A percentile compares a stretch with the other conserved stretches of the same genome.
Conservation (phyloP, 2,113 vertebrate species). For the Scomber scombrus region DNA sequence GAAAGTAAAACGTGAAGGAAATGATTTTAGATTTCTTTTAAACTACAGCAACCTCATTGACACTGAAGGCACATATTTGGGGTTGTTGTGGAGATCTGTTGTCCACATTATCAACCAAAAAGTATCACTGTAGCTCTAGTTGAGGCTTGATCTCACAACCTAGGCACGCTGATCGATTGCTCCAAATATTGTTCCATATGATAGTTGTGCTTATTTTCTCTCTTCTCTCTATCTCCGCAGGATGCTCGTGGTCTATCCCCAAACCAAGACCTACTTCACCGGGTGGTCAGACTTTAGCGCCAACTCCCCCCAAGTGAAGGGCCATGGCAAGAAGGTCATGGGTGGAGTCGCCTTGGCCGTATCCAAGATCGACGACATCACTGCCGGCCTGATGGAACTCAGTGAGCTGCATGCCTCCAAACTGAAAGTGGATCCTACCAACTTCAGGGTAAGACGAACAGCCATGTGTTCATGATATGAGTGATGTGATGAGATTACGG, state of each 20-base stretch:
- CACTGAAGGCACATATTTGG: no score
- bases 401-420: slow-evolving; percentile 90
- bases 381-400: slow-evolving; percentile 72
- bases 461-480: not conserved
- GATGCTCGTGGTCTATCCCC: slow-evolving; percentile 79
- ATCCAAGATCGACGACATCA: slow-evolving; percentile 84
- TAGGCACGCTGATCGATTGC: slow-evolving; percentile 48
- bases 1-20: no score
- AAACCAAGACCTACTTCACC: slow-evolving; percentile 91
- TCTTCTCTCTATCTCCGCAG: slow-evolving; percentile 62
- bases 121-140: slow-evolving; percentile 5
- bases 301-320: slow-evolving; percentile 79
- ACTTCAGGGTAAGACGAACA: slow-evolving; percentile 86
- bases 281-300: slow-evolving; percentile 81
- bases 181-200: not conserved
- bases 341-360: slow-evolving; percentile 76
- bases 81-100: no score
- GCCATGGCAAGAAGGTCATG: slow-evolving; percentile 83
- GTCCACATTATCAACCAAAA: no score
- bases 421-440: slow-evolving; percentile 89
- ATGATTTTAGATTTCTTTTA: no score
- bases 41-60: no score
- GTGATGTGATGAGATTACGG: not conserved
- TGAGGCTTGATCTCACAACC: slow-evolving; percentile 62
- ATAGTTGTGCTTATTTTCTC: not conserved